phyloP scores from a whole-genome alignment of 2,797 vertebrate genomes.

The Neostethus bicornis region DNA sequence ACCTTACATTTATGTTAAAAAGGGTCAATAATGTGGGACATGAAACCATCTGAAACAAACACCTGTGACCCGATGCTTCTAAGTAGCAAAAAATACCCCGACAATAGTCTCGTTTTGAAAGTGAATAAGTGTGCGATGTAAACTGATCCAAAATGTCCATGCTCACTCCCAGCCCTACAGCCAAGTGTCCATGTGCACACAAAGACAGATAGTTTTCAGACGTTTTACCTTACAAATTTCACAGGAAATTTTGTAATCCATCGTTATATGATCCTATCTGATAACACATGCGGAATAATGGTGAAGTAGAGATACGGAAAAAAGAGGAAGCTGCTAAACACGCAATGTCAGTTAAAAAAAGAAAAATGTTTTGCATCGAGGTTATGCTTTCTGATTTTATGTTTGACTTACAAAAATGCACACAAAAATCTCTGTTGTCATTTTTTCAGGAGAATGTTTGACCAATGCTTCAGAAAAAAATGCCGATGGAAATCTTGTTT shows the following conservation, averaged over 20 bases:
- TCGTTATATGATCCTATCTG: conserved; percentile 1
- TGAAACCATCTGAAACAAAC: not conserved
- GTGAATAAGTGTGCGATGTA: conserved; percentile 25
- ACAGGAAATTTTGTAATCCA: conserved; percentile 12
- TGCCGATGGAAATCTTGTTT: conserved; percentile 36
- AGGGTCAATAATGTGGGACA: not conserved
- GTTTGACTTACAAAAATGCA: not conserved
- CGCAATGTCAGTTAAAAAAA: not conserved
- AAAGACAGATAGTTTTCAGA: conserved; percentile 38
- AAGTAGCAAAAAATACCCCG: not conserved
- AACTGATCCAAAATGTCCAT: conserved; percentile 22
- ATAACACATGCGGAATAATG: not conserved
- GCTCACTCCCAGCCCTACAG: conserved; percentile 49
- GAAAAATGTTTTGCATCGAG: not conserved
- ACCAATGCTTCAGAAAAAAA: conserved; percentile 25
- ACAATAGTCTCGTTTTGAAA: conserved; percentile 13
- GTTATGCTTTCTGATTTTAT: not conserved
- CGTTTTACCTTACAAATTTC: conserved; percentile 31
- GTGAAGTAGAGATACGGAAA: not conserved
- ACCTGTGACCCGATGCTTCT: not conserved
- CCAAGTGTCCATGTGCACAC: conserved; percentile 11
- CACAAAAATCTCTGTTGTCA: not conserved
- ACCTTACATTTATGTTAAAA: not conserved
- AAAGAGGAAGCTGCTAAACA: conserved; percentile 14
- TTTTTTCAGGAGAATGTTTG: conserved; percentile 67